Conservation (phyloP, 2,797 vertebrate species). For the Muraenolepis orangiensis region DNA sequence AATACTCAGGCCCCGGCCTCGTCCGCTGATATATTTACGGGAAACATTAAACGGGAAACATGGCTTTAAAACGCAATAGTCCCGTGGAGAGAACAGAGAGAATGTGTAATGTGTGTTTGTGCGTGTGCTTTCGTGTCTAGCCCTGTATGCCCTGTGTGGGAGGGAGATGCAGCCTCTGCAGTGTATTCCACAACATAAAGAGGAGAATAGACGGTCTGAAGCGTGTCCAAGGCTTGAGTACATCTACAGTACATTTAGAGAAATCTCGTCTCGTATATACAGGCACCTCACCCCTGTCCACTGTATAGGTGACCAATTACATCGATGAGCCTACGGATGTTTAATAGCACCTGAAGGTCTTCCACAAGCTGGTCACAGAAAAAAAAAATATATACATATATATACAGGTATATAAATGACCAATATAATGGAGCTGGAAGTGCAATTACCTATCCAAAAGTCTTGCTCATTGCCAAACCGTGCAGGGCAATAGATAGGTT, state of each 20-base stretch:
- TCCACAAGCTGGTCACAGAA: neutral
- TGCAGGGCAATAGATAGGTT: neutral
- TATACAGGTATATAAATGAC: too few species aligned
- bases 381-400: too few species aligned
- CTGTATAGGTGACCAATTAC: neutral
- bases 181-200: neutral
- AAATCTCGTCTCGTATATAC: neutral
- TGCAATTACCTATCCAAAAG: neutral
- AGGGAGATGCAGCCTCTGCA: neutral
- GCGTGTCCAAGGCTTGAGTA: neutral
- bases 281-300: neutral
- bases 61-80: constrained; percentile 16
- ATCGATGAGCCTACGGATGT: neutral
- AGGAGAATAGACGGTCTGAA: neutral
- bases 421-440: neutral
- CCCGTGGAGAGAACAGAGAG: neutral
- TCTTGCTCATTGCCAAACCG: neutral
- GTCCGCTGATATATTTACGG: constrained; percentile 36
- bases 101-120: constrained; percentile 26
- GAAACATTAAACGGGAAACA: constrained; percentile 57
- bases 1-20: neutral
- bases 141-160: neutral
- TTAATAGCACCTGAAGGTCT: neutral
- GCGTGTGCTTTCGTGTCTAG: constrained; percentile 11
- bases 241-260: neutral